Evolutionary conservation across 2,797 vertebrate species (phyloP).

Genomic region (Epinephelus malabaricus): DNA sequence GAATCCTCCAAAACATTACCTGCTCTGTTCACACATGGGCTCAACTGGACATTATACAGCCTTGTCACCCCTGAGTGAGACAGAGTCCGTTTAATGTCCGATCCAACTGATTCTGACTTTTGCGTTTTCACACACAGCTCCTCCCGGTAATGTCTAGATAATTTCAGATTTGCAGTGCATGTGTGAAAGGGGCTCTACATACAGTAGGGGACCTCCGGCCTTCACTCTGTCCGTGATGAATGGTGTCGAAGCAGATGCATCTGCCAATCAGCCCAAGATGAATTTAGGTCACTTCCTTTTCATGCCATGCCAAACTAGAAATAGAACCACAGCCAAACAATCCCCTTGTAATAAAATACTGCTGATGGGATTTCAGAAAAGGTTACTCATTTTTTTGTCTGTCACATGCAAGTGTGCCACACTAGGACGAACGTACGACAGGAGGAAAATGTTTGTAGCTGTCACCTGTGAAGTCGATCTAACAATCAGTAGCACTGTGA

Average conservation of each 20-base stretch:
- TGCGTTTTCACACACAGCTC: too few relatives aligned
- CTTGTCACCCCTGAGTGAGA: too few relatives aligned
- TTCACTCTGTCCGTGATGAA: conserved; percentile 16
- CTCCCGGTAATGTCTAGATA: too few relatives aligned
- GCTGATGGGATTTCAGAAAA: conserved; percentile 53
- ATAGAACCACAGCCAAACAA: conserved; percentile 48
- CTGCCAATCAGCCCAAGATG: conserved; percentile 75
- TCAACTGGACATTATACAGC: too few relatives aligned
- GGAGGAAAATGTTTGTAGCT: conserved; percentile 2
- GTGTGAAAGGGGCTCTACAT: too few relatives aligned
- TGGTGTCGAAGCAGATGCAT: conserved; percentile 70
- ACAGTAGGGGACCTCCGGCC: too few relatives aligned
- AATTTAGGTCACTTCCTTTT: conserved; percentile 74
- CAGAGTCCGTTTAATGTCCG: too few relatives aligned
- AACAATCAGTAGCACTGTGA: conserved; percentile 18
- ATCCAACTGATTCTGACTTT: too few relatives aligned
- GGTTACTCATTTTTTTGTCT: conserved; percentile 14
- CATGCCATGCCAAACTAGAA: conserved; percentile 64
- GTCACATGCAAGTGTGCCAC: conserved; percentile 6
- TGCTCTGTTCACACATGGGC: too few relatives aligned
- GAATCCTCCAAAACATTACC: too few relatives aligned
- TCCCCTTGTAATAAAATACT: conserved; percentile 63
- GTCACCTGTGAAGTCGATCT: background rate
- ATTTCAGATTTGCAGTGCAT: too few relatives aligned
- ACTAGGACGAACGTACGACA: conserved; percentile 15